phyloP scores from a whole-genome alignment of 2,888 invertebrate genomes.

The Lymantria monacha region DNA sequence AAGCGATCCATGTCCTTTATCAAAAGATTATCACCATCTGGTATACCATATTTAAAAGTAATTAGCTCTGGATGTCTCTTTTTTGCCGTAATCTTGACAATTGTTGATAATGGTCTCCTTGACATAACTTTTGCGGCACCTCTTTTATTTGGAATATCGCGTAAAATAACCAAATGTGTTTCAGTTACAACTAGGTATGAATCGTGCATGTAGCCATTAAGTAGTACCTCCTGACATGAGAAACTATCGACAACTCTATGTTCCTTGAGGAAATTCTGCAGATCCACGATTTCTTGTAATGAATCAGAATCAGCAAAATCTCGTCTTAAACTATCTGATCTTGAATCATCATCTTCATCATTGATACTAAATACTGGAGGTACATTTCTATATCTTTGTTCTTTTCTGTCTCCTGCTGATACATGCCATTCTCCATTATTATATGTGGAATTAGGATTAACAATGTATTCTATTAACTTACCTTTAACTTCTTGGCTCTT shows the following conservation, averaged over 20 bases:
- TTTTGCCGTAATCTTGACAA: conserved; percentile 98
- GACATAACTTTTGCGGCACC: conserved; percentile 93
- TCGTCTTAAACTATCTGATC: conserved; percentile 51
- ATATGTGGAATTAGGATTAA: conserved; percentile 88
- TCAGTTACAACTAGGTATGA: conserved; percentile 93
- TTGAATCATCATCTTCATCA: conserved; percentile 85
- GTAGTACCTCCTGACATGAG: conserved; percentile 95
- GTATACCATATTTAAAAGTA: conserved; percentile 97
- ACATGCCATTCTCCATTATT: conserved; percentile 89
- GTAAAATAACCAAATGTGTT: conserved; percentile 92
- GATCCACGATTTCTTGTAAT: conserved; percentile 88
- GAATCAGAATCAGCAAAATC: conserved; percentile 83
- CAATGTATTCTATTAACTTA: conserved; percentile 95
- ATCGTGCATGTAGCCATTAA: conserved; percentile 93
- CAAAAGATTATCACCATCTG: conserved; percentile 89
- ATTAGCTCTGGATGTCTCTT: conserved; percentile 97
- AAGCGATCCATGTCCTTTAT: conserved; percentile 96
- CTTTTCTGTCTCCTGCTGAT: conserved; percentile 90
- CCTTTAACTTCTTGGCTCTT: conserved; percentile 96
- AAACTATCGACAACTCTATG: conserved; percentile 93
- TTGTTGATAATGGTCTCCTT: conserved; percentile 92
- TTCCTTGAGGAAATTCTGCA: conserved; percentile 91
- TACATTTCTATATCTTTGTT: conserved; percentile 94
- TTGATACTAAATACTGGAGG: conserved; percentile 97
- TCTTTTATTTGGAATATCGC: conserved; percentile 88